Conservation (phyloP, 1,140 invertebrate species). For the Notospermus geniculatus region DNA sequence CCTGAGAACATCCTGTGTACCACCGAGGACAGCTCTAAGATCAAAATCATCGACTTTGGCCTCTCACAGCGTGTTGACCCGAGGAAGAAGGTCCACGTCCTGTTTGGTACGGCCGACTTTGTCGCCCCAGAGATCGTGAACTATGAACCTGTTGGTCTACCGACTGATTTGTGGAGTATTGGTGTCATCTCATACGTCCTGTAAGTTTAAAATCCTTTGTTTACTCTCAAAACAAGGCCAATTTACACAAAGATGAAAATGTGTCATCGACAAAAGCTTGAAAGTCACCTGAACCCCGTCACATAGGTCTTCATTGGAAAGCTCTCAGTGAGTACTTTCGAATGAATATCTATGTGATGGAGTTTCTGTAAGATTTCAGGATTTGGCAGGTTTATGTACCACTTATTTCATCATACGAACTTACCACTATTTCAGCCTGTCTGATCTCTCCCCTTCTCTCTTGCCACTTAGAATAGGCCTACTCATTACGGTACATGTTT, state of each 20-base stretch:
- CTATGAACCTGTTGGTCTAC: slow-evolving; percentile 97
- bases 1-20: slow-evolving; percentile 99
- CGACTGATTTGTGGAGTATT: slow-evolving; percentile 99
- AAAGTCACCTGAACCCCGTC: too few species aligned
- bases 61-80: slow-evolving; percentile 95
- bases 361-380: too few species aligned
- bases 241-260: too few species aligned
- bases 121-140: slow-evolving; percentile 98
- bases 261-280: too few species aligned
- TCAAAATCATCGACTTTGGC: slow-evolving; percentile 98
- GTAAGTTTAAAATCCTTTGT: slow-evolving; percentile 66
- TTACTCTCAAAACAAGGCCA: too few species aligned
- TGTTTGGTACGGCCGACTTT: slow-evolving; percentile 93
- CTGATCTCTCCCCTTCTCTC: neutral
- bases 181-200: slow-evolving; percentile 95
- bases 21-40: slow-evolving; percentile 86
- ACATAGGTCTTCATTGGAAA: too few species aligned
- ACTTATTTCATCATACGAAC: neutral
- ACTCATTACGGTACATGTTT: neutral
- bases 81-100: slow-evolving; percentile 97
- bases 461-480: neutral
- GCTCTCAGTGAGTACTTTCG: too few species aligned
- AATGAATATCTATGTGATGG: too few species aligned
- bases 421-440: neutral
- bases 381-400: too few species aligned